Conservation (phyloP, 2,888 invertebrate genomes). For the Andricus curvator region DNA sequence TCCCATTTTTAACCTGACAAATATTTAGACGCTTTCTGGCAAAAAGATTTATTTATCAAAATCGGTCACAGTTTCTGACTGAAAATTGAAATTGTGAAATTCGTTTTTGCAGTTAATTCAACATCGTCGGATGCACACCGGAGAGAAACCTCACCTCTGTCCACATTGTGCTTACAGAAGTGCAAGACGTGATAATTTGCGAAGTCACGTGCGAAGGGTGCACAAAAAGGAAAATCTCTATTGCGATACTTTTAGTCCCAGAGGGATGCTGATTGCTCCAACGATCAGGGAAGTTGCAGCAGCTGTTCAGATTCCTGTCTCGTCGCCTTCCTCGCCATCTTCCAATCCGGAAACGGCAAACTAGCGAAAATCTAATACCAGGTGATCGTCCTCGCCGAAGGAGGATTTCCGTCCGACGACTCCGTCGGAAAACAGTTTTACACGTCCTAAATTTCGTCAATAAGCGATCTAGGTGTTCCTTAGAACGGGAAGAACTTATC, state of each 20-base stretch:
- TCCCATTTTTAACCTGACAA: too few relatives aligned
- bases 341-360: slow-evolving; percentile 67
- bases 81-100: background rate
- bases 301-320: slow-evolving; percentile 63
- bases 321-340: slow-evolving; percentile 71
- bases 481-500: slow-evolving; percentile 30
- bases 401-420: slow-evolving; percentile 43
- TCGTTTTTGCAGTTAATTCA: slow-evolving; percentile 78
- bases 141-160: slow-evolving; percentile 81
- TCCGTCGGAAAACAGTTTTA: slow-evolving; percentile 52
- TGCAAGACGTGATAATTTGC: slow-evolving; percentile 80
- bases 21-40: background rate
- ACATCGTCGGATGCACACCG: slow-evolving; percentile 81
- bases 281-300: slow-evolving; percentile 56
- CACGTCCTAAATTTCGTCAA: slow-evolving; percentile 58
- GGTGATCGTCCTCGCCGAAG: slow-evolving; percentile 30
- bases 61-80: background rate
- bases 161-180: slow-evolving; percentile 81
- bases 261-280: slow-evolving; percentile 78
- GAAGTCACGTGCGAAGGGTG: slow-evolving; percentile 81
- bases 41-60: background rate
- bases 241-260: slow-evolving; percentile 81
- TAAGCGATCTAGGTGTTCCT: slow-evolving; percentile 60
- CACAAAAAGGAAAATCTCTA: slow-evolving; percentile 81
- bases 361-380: slow-evolving; percentile 58